phyloP scores from a whole-genome alignment of 2,888 invertebrate genomes.

The Archips xylosteana region DNA sequence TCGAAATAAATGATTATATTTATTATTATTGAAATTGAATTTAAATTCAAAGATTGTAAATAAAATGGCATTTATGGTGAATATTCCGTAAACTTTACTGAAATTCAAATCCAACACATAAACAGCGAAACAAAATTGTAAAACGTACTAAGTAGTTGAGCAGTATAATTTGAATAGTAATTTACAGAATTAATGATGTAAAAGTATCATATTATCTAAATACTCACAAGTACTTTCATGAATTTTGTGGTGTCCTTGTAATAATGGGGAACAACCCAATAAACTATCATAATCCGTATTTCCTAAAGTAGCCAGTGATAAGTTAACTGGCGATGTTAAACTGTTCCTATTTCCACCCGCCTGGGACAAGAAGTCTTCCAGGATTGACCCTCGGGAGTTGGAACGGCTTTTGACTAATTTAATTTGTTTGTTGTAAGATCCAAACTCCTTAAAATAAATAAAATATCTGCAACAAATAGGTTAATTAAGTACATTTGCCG shows the following conservation, averaged over 20 bases:
- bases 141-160: too few species aligned
- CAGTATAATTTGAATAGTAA: background rate
- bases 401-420: constrained; percentile 75
- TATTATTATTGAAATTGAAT: too few species aligned
- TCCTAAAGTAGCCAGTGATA: constrained; percentile 62
- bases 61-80: background rate
- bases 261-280: constrained; percentile 55
- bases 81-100: background rate
- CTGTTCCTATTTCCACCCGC: constrained; percentile 54
- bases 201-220: background rate
- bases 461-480: constrained; percentile 77
- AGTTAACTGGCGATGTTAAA: constrained; percentile 58
- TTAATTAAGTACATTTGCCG: background rate
- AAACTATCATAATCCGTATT: constrained; percentile 66
- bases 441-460: constrained; percentile 84
- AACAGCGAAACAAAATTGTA: background rate
- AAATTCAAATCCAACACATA: background rate
- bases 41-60: background rate
- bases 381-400: constrained; percentile 77
- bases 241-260: constrained; percentile 66
- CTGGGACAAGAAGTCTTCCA: constrained; percentile 71
- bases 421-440: constrained; percentile 80
- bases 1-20: too few species aligned
- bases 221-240: constrained; percentile 76
- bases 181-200: background rate